Evolutionary conservation across 2,888 invertebrate genomes (phyloP).

Genomic region (Lumbricus terrestris): DNA sequence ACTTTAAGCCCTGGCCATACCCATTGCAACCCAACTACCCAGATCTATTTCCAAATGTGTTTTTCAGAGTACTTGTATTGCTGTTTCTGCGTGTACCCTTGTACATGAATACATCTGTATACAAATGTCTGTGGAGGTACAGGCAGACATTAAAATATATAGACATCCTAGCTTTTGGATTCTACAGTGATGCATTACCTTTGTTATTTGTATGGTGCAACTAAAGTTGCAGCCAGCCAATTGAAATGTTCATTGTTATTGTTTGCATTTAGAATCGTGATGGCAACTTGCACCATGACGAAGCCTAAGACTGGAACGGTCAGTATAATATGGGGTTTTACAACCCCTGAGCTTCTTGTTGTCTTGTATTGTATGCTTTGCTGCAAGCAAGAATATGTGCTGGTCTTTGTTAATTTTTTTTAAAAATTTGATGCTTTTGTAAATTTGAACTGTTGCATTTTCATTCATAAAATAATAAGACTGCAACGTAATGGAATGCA

Average conservation of each 20-base stretch:
- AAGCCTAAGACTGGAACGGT: constrained; percentile 7
- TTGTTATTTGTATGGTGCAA: not conserved
- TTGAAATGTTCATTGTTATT: not conserved
- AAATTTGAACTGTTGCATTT: not conserved
- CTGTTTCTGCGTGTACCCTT: too few species aligned
- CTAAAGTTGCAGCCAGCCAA: not conserved
- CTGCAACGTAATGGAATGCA: not conserved
- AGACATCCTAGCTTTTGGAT: too few species aligned
- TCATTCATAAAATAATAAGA: not conserved
- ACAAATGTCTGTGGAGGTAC: too few species aligned
- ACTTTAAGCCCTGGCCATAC: too few species aligned
- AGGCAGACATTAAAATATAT: too few species aligned
- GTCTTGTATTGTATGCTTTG: not conserved
- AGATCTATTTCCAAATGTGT: too few species aligned
- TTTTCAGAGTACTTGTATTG: too few species aligned
- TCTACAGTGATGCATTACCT: not conserved
- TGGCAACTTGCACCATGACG: constrained; percentile 8
- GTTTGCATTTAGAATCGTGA: not conserved
- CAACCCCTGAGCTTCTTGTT: not conserved
- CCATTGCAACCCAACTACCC: too few species aligned
- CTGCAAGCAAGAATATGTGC: not conserved
- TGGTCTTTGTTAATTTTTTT: not conserved
- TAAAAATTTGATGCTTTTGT: not conserved
- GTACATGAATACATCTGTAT: too few species aligned
- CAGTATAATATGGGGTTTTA: not conserved